phyloP scores from a whole-genome alignment of 2,113 vertebrate genomes.

The Marcusenius ussheri region DNA sequence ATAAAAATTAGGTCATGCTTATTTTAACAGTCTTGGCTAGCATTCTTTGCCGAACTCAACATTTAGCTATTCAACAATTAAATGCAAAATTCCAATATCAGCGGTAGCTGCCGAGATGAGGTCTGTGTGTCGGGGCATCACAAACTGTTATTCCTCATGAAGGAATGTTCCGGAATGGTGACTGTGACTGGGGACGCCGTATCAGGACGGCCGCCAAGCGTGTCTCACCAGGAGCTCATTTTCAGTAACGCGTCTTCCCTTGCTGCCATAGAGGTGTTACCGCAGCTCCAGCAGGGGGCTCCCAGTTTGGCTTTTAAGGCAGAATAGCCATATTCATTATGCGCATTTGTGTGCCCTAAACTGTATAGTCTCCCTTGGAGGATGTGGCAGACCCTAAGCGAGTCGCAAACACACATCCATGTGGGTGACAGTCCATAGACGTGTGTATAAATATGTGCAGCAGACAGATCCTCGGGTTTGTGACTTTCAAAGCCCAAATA shows the following conservation, averaged over 20 bases:
- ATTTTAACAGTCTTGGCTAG: neutral
- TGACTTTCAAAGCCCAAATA: neutral
- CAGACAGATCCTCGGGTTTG: neutral
- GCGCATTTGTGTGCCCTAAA: neutral
- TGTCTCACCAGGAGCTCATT: neutral
- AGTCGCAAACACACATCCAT: neutral
- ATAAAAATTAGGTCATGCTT: neutral
- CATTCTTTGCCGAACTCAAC: neutral
- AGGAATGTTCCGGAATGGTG: neutral
- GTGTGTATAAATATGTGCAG: neutral
- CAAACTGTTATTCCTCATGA: neutral
- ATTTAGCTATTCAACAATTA: neutral
- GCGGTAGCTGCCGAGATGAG: neutral
- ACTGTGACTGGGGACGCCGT: neutral
- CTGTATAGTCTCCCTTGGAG: neutral
- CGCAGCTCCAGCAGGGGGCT: neutral
- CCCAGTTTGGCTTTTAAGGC: neutral
- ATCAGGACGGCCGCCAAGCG: neutral
- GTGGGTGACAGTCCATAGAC: neutral
- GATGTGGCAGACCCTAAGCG: neutral
- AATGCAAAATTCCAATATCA: neutral
- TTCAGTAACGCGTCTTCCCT: neutral
- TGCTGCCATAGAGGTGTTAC: neutral
- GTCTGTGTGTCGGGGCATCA: neutral
- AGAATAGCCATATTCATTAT: neutral